phyloP scores from a whole-genome alignment of 2,888 invertebrate genomes.

The Callosobruchus maculatus region DNA sequence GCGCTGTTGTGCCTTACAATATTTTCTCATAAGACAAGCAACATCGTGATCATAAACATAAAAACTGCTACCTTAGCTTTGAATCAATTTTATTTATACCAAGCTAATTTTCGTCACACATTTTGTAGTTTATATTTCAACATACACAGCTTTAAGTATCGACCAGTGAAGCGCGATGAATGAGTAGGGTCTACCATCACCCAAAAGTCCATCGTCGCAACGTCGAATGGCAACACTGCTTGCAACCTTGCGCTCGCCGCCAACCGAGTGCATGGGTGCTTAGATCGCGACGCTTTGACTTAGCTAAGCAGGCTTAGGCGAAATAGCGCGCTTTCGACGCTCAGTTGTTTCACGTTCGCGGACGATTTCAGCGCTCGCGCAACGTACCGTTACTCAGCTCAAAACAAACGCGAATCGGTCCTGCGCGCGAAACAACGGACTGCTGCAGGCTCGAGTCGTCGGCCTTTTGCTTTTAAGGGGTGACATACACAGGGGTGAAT shows the following conservation, averaged over 20 bases:
- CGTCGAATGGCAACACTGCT: conserved; percentile 22
- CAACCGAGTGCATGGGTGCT: conserved; percentile 37
- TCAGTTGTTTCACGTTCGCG: conserved; percentile 26
- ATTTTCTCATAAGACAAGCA: too few species aligned
- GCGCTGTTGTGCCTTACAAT: too few species aligned
- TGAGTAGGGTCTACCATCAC: neutral
- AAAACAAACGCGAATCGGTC: conserved; percentile 18
- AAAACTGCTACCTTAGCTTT: too few species aligned
- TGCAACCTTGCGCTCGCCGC: conserved; percentile 42
- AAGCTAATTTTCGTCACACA: too few species aligned
- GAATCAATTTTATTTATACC: too few species aligned
- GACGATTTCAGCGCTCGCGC: conserved; percentile 7
- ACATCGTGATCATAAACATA: too few species aligned
- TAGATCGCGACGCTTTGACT: conserved; percentile 26
- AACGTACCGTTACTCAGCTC: conserved; percentile 12
- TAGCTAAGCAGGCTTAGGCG: conserved; percentile 34
- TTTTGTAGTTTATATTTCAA: too few species aligned
- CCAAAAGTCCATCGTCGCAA: neutral
- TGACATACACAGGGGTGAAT: neutral
- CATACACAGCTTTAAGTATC: neutral
- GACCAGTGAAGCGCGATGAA: neutral
- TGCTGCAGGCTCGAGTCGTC: neutral
- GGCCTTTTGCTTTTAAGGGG: neutral
- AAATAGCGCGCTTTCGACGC: conserved; percentile 14
- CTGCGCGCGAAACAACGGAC: neutral